Evolutionary conservation across 2,888 invertebrate species (phyloP).

Genomic region (Atherix ibis): DNA sequence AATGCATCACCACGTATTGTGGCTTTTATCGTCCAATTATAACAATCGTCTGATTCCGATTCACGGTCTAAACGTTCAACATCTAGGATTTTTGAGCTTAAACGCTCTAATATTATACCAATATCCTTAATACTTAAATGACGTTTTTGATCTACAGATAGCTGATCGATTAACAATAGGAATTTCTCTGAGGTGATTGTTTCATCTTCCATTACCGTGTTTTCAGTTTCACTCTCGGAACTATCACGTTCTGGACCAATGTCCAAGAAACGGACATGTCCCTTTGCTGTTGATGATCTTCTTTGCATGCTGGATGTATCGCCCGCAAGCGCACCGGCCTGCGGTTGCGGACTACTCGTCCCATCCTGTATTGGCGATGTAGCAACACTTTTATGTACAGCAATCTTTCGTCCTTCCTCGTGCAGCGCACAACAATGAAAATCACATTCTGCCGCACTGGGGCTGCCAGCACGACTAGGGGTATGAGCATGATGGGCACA

Average conservation of each 20-base stretch:
- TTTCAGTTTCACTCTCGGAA: constrained; percentile 85
- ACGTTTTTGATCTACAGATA: constrained; percentile 81
- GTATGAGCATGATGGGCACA: constrained; percentile 56
- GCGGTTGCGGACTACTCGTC: constrained; percentile 49
- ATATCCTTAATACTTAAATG: constrained; percentile 89
- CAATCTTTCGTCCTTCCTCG: constrained; percentile 82
- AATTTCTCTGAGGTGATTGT: constrained; percentile 81
- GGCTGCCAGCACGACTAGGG: constrained; percentile 50
- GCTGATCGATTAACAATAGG: constrained; percentile 80
- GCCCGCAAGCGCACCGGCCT: constrained; percentile 34
- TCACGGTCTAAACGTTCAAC: constrained; percentile 84
- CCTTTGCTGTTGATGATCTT: constrained; percentile 41
- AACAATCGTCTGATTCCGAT: constrained; percentile 83
- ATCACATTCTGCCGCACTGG: constrained; percentile 65
- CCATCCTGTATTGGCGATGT: constrained; percentile 82
- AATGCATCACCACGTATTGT: constrained; percentile 83
- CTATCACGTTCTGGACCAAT: constrained; percentile 64
- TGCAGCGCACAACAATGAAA: constrained; percentile 91
- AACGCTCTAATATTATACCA: constrained; percentile 81
- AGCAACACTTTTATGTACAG: constrained; percentile 82
- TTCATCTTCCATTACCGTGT: constrained; percentile 84
- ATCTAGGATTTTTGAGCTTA: constrained; percentile 85
- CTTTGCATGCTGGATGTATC: constrained; percentile 31
- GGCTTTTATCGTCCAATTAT: constrained; percentile 94
- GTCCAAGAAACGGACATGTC: constrained; percentile 75